Base-by-base conservation (phyloP, 2,113 vertebrate genomes). In the Stegastes partitus region DNA sequence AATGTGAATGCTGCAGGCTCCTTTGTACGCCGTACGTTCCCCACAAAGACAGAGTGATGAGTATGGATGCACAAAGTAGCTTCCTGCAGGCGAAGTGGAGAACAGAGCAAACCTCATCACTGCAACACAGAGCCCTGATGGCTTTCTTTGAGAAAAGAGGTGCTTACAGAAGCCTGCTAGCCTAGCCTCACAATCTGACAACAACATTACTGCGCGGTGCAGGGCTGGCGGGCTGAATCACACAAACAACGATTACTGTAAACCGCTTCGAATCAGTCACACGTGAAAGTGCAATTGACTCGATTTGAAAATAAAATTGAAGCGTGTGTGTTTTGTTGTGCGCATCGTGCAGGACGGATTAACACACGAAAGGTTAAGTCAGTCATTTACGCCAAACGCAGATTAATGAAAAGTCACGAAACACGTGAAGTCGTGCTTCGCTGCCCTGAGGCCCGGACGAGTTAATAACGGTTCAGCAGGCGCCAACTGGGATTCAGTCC, bases 91-190 rank as follows among this genome's bases (percentile, higher is more conserved):
- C 83, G 4, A 56, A 45, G 22, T 37, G 47, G 26, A 68, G 84
- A 87, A 79, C 37, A 79, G 63, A 87, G 72, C 50, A 68, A 77
- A 79, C 22, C 55, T 70, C 78, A 63, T 63, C 19, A 47, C 68
- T 67, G 39, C 49, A 67, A 54, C 74, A 79, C 75, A 25, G 25
- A 50, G 50, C 18, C 5, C 68, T 66, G 72, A 81, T 72, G 74
- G 82, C 65, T 83, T 25, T 25, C 19, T 80, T 66, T 66, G 68
- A 84, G 58, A 61, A 55, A 65, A 70, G 55, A 67, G 65, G 57
- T 58, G 77, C 85, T 85, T 49, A 54, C 62, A 86, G 70, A 84
- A 77, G 71, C 75, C 88, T 80, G 65, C 63, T 49, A 83, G 74
- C 78, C 73, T 76, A 75, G 84, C 83, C 83, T 0, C 5, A 62